Percentiles rank a stretch among this genome's conserved stretches.
Evolutionary conservation across 2,888 invertebrate species (phyloP).

Genomic region (Macroteleia sp.): DNA sequence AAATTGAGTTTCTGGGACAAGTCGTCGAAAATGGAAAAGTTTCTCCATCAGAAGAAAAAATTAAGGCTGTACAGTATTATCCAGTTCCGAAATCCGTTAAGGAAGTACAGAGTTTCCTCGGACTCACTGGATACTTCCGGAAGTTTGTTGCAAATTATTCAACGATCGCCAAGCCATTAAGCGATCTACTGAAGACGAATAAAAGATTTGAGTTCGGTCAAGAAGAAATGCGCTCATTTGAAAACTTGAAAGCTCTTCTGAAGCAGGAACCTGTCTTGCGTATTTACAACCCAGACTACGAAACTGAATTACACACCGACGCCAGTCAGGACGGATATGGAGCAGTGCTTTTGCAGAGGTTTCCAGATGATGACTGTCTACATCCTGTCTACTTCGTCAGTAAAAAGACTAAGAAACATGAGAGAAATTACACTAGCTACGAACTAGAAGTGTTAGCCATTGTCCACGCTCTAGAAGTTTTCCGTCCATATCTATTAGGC

Average conservation of each 20-base stretch:
- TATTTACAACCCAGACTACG: conserved; percentile 9
- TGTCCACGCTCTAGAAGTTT: conserved; percentile 14
- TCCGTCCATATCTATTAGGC: conserved; percentile 26
- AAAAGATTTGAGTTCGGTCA: conserved; percentile 1
- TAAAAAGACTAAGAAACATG: neutral
- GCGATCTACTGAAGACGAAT: conserved; percentile 25
- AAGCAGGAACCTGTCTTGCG: neutral
- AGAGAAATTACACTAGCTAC: conserved; percentile 45
- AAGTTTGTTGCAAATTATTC: conserved; percentile 23
- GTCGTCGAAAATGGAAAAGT: conserved; percentile 29
- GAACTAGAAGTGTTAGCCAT: conserved; percentile 31
- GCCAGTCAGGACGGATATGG: conserved; percentile 23
- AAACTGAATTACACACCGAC: conserved; percentile 21
- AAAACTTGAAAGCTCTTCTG: neutral
- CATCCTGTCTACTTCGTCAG: conserved; percentile 27
- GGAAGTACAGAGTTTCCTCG: conserved; percentile 40
- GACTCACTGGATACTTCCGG: conserved; percentile 36
- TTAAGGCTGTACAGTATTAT: conserved; percentile 26
- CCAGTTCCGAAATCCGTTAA: conserved; percentile 2
- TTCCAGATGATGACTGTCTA: neutral
- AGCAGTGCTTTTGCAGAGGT: conserved; percentile 27
- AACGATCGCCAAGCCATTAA: conserved; percentile 10
- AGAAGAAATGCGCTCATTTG: conserved; percentile 10
- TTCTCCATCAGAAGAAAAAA: conserved; percentile 24
- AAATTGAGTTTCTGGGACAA: conserved; percentile 31